Percentiles rank a stretch among this genome's conserved stretches.
These are phyloP conservation scores for Parus major DNA, from an alignment of 2,113 vertebrate genomes.

Conservation along the genomic window DNA sequence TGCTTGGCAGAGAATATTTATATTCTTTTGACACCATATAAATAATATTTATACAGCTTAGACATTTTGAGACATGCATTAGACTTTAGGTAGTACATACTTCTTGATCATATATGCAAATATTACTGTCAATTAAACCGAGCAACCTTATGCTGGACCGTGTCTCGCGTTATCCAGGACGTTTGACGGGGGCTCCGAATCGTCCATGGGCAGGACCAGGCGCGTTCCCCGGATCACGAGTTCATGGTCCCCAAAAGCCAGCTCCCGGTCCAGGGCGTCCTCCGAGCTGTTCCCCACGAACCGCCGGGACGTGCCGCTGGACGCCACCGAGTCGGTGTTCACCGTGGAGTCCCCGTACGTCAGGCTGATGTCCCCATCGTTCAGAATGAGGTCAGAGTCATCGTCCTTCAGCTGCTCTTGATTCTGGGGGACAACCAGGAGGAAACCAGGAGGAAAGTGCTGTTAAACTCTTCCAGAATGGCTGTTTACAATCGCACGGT, in stretches of 20 bases:
- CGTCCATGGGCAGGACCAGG: conserved; percentile 95
- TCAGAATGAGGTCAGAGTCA: conserved; percentile 95
- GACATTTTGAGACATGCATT: conserved; percentile 82
- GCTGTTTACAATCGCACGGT: rapidly evolving
- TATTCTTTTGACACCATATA: conserved; percentile 79
- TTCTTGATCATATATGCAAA: conserved; percentile 77
- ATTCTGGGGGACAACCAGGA: conserved; percentile 77
- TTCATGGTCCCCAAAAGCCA: conserved; percentile 89
- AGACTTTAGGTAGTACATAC: conserved; percentile 79
- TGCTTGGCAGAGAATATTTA: conserved; percentile 72
- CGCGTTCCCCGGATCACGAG: conserved; percentile 92
- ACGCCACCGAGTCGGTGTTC: conserved; percentile 77
- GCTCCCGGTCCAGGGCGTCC: conserved; percentile 86
- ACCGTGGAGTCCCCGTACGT: conserved; percentile 90
- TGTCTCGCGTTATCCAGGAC: conserved; percentile 76
- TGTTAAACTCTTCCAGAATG: background rate
- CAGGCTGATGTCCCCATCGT: conserved; percentile 90
- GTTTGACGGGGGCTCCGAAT: conserved; percentile 87
- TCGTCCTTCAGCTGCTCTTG: conserved; percentile 94
- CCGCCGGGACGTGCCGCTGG: conserved; percentile 57
- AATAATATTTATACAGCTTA: conserved; percentile 82
- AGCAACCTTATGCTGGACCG: conserved; percentile 73
- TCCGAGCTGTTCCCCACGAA: conserved; percentile 74
- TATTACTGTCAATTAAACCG: conserved; percentile 63
- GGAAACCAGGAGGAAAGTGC: background rate